phyloP scores from a whole-genome alignment of 2,888 invertebrate genomes.

The Mimachlamys varia region DNA sequence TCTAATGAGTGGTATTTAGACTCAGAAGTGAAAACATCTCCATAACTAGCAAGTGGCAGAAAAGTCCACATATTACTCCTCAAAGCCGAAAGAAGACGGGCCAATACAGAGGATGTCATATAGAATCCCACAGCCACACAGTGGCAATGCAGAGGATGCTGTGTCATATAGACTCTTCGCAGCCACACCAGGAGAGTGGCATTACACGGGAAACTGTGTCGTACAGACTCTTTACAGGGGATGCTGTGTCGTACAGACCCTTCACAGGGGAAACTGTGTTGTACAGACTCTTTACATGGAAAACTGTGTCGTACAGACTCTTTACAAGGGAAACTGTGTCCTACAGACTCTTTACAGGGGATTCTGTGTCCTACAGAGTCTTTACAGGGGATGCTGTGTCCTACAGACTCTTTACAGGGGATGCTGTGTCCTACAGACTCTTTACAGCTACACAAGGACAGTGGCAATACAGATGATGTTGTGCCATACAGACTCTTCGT shows the following conservation, averaged over 20 bases:
- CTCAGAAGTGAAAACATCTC: background rate
- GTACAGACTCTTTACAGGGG: too few relatives aligned
- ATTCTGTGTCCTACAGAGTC: background rate
- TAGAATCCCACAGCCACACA: background rate
- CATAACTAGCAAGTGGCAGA: background rate
- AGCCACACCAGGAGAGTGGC: background rate
- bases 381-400: background rate
- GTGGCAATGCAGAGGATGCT: background rate
- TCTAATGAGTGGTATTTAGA: background rate
- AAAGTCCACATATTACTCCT: background rate
- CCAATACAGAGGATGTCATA: background rate
- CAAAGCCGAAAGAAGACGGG: background rate
- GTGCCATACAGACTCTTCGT: background rate
- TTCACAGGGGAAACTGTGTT: too few relatives aligned
- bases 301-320: too few relatives aligned
- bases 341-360: background rate
- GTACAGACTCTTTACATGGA: too few relatives aligned
- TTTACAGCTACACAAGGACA: background rate
- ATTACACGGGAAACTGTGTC: background rate
- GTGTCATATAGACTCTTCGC: background rate
- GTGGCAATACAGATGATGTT: background rate
- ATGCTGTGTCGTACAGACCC: too few relatives aligned
- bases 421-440: background rate
- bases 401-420: background rate
- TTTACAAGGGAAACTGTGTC: background rate